Evolutionary conservation across 2,888 invertebrate species (phyloP).

Genomic region (Branchinecta sandiegonensis): DNA sequence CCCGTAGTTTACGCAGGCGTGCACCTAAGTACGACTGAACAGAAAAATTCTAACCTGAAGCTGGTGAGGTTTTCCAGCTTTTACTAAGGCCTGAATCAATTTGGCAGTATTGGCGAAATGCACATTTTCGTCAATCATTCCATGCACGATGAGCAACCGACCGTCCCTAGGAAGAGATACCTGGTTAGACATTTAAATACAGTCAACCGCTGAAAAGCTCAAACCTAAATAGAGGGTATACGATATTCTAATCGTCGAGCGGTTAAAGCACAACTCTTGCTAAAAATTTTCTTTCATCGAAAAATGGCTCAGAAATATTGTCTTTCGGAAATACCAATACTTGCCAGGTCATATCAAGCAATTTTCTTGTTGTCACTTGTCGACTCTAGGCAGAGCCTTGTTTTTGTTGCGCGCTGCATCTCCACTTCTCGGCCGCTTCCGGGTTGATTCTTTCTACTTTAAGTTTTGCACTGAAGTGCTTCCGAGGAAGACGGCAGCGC

Average conservation of each 20-base stretch:
- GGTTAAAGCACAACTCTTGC: too few relatives aligned
- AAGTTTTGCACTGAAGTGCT: too few relatives aligned
- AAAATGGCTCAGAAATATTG: too few relatives aligned
- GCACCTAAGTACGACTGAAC: neutral
- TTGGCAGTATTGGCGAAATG: slow-evolving; percentile 93
- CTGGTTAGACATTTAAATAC: neutral
- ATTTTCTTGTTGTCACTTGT: too few relatives aligned
- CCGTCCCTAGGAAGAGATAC: slow-evolving; percentile 48
- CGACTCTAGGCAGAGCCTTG: too few relatives aligned
- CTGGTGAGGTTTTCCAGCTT: slow-evolving; percentile 90
- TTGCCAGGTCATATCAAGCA: neutral
- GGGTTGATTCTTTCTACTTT: too few relatives aligned
- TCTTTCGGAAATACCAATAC: too few relatives aligned
- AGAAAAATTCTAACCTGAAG: slow-evolving; percentile 45
- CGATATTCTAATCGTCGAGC: neutral
- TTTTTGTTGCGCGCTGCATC: too few relatives aligned
- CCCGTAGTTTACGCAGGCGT: neutral
- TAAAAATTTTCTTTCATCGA: too few relatives aligned
- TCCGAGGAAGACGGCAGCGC: too few relatives aligned
- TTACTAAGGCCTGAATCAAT: slow-evolving; percentile 71
- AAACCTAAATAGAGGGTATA: slow-evolving; percentile 13
- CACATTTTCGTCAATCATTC: slow-evolving; percentile 95
- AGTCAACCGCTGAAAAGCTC: neutral
- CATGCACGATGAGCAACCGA: slow-evolving; percentile 85
- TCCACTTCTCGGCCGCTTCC: too few relatives aligned